These are phyloP conservation scores for Hippopotamus amphibius DNA, from an alignment of 2,113 vertebrate species.

Conservation along the genomic window DNA sequence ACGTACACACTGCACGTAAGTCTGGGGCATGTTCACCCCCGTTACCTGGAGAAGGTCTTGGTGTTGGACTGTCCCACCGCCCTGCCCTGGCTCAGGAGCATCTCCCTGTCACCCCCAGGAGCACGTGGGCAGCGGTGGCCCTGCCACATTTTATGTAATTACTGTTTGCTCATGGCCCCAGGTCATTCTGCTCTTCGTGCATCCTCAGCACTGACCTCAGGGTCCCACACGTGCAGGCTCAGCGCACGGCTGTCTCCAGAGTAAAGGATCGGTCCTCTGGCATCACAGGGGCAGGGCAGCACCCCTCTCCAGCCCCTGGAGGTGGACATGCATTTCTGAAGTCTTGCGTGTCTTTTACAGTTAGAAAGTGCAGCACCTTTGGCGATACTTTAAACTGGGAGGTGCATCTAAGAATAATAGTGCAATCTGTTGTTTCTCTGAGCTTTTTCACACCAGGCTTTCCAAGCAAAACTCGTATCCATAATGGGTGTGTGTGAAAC, in stretches of 20 bases:
- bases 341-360: not conserved
- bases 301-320: not conserved
- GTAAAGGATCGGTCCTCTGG: not conserved
- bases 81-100: not conserved
- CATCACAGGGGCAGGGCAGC: too few relatives aligned
- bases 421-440: not conserved
- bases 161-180: not conserved
- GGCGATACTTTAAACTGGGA: not conserved
- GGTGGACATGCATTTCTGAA: not conserved
- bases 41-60: not conserved
- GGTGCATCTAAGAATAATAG: conserved; percentile 3
- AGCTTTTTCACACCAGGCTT: conserved; percentile 14
- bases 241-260: not conserved
- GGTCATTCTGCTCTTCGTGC: not conserved
- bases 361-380: not conserved
- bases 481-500: not conserved
- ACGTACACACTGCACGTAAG: not conserved
- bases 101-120: not conserved
- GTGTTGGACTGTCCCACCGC: not conserved
- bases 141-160: not conserved
- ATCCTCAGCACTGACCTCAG: not conserved
- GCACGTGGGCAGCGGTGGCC: not conserved
- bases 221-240: not conserved
- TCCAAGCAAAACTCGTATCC: conserved; percentile 46
- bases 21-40: not conserved